phyloP scores from a whole-genome alignment of 2,113 vertebrate species.

The Notarius lentiginosus region DNA sequence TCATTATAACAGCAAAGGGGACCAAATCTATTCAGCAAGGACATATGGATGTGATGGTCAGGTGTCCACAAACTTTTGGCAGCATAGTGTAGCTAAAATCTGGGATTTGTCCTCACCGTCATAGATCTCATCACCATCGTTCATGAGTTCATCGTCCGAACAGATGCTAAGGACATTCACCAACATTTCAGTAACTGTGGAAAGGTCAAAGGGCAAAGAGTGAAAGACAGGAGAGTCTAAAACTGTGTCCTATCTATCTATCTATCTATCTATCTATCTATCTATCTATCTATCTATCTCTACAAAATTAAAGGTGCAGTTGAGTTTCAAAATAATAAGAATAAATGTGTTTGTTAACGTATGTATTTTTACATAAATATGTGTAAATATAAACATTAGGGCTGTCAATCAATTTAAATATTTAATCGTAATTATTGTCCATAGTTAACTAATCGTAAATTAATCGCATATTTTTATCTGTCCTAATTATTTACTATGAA shows the following conservation, averaged over 20 bases:
- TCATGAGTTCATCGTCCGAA: slow-evolving; percentile 80
- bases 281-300: neutral
- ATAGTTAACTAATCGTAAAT: too few species aligned
- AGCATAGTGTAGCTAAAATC: neutral
- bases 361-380: neutral
- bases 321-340: neutral
- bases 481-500: too few species aligned
- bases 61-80: neutral
- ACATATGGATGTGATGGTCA: neutral
- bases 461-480: too few species aligned
- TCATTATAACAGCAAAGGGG: too few species aligned
- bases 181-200: slow-evolving; percentile 81
- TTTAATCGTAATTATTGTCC: too few species aligned
- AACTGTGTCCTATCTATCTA: neutral
- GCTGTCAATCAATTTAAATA: too few species aligned
- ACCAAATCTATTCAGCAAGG: neutral
- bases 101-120: slow-evolving; percentile 66
- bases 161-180: slow-evolving; percentile 82
- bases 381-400: neutral
- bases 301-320: neutral
- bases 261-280: neutral
- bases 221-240: neutral
- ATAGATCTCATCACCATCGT: slow-evolving; percentile 78
- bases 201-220: slow-evolving; percentile 27
- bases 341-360: neutral